Conservation (phyloP, 2,797 vertebrate species). For the Melanogrammus aeglefinus region DNA sequence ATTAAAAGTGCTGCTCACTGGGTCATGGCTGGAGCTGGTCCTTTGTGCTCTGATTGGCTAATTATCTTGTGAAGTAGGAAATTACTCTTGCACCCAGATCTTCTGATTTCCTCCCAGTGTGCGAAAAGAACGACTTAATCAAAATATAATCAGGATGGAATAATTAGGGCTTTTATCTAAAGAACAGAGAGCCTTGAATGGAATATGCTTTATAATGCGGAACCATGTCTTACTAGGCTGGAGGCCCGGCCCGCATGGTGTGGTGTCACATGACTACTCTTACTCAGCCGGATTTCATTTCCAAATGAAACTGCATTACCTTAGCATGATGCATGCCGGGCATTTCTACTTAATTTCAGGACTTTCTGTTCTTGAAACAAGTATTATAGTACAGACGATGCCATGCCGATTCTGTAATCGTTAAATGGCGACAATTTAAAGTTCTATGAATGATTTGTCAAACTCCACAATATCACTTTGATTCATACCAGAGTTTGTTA, state of each 20-base stretch:
- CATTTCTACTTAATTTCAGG: too few relatives aligned
- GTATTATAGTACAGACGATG: too few relatives aligned
- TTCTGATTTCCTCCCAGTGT: slow-evolving; percentile 63
- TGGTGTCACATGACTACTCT: slow-evolving; percentile 19
- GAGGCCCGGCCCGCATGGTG: slow-evolving; percentile 18
- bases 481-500: too few relatives aligned
- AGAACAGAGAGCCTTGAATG: slow-evolving; percentile 35
- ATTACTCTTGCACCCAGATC: slow-evolving; percentile 68
- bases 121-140: slow-evolving; percentile 69
- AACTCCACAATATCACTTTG: too few relatives aligned
- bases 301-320: slow-evolving; percentile 8
- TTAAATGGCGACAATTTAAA: too few relatives aligned
- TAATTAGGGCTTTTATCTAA: slow-evolving; percentile 57
- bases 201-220: slow-evolving; percentile 43
- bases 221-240: slow-evolving; percentile 17
- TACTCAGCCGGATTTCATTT: not conserved
- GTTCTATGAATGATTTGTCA: too few relatives aligned
- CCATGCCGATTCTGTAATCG: too few relatives aligned
- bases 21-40: slow-evolving; percentile 62
- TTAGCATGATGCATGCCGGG: too few relatives aligned
- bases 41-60: slow-evolving; percentile 72
- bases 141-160: slow-evolving; percentile 67
- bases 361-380: too few relatives aligned
- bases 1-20: slow-evolving; percentile 63
- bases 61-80: slow-evolving; percentile 75